These are phyloP conservation scores for Synergus japonicus DNA, from an alignment of 2,888 invertebrate genomes.

Conservation along the genomic window DNA sequence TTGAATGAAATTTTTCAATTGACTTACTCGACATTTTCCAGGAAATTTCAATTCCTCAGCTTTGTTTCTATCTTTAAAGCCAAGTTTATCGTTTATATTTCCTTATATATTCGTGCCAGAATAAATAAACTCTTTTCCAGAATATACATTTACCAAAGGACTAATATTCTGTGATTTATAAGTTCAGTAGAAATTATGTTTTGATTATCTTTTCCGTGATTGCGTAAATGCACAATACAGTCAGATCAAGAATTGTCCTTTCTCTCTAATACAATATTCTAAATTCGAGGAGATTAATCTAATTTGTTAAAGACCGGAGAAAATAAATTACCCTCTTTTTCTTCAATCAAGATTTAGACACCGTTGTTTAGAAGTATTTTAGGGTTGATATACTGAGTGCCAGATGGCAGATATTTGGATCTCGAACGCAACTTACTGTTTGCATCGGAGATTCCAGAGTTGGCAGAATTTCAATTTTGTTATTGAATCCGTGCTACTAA, in stretches of 20 bases:
- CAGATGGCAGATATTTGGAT: slow-evolving; percentile 38
- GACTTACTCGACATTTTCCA: not conserved
- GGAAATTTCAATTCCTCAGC: not conserved
- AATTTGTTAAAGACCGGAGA: not conserved
- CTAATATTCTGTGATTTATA: not conserved
- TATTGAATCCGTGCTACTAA: slow-evolving; percentile 38
- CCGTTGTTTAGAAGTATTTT: slow-evolving; percentile 35
- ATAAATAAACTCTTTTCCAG: not conserved
- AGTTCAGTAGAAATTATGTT: too few relatives aligned
- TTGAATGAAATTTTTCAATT: slow-evolving; percentile 26
- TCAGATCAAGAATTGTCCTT: too few relatives aligned
- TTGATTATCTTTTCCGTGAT: not conserved
- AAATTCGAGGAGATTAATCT: not conserved
- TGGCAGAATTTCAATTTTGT: slow-evolving; percentile 42
- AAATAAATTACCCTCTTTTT: not conserved
- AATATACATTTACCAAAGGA: not conserved
- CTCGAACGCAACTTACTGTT: slow-evolving; percentile 32
- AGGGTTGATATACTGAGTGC: slow-evolving; percentile 41
- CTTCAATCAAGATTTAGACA: not conserved
- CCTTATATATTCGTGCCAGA: not conserved
- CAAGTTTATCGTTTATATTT: not conserved
- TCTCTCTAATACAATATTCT: too few relatives aligned
- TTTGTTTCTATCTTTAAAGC: not conserved
- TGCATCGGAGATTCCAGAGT: slow-evolving; percentile 40
- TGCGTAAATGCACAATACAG: not conserved